A percentile compares a stretch with the other conserved stretches of the same genome.
These are phyloP conservation scores for Cossypha heuglini DNA, from an alignment of 2,797 vertebrate species.

Conservation along the genomic window DNA sequence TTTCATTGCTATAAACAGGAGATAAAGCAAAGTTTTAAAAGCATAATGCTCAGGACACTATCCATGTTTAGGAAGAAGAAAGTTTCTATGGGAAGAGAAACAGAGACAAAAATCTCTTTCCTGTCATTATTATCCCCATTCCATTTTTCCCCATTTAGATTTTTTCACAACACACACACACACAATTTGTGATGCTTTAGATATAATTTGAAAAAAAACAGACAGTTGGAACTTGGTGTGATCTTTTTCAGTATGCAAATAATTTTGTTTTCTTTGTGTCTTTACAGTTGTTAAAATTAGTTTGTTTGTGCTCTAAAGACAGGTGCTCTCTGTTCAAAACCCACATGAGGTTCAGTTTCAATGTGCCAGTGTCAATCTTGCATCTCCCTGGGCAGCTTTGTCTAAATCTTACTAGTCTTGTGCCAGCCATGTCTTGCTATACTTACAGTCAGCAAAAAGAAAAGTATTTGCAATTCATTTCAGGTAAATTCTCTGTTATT, in stretches of 20 bases:
- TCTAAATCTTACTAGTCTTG: not conserved
- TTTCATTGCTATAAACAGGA: not conserved
- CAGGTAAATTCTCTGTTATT: not conserved
- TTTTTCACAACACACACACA: not conserved
- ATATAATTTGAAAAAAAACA: not conserved
- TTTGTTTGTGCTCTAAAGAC: not conserved
- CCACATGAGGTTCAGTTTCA: not conserved
- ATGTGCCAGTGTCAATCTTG: not conserved
- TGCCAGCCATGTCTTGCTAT: not conserved
- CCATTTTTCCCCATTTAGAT: not conserved
- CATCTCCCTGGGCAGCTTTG: not conserved
- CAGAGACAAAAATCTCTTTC: not conserved
- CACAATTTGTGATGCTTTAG: not conserved
- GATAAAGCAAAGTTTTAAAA: not conserved
- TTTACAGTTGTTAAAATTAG: not conserved
- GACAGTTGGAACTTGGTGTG: not conserved
- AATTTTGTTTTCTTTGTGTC: not conserved
- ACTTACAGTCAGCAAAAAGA: not conserved
- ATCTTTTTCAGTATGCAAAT: not conserved
- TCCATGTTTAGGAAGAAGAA: not conserved
- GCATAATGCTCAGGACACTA: not conserved
- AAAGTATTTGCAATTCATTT: not conserved
- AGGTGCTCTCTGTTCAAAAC: not conserved
- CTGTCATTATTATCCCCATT: not conserved
- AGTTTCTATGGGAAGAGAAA: not conserved